phyloP scores from a whole-genome alignment of 2,113 vertebrate species.

The Psilopogon haemacephalus region DNA sequence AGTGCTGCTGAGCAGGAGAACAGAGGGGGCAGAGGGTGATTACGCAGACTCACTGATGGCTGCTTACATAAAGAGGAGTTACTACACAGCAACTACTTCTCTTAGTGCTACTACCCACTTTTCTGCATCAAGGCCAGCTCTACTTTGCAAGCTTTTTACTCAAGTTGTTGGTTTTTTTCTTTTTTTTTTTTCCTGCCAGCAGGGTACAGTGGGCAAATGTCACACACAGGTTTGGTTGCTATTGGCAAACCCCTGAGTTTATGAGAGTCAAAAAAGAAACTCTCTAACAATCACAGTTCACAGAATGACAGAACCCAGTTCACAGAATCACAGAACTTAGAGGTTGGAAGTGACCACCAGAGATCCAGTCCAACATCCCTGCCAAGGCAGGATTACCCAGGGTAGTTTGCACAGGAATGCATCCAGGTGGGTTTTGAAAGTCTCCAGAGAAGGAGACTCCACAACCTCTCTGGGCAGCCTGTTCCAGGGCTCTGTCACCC shows the following conservation, averaged over 20 bases:
- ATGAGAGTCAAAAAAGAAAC: not conserved
- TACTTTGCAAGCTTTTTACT: not conserved
- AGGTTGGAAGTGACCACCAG: too few relatives aligned
- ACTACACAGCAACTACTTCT: not conserved
- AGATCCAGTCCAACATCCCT: too few relatives aligned
- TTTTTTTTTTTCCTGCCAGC: not conserved
- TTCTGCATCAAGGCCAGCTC: not conserved
- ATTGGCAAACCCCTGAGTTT: not conserved
- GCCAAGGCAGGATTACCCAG: too few relatives aligned
- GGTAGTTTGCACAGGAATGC: too few relatives aligned
- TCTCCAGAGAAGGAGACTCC: too few relatives aligned
- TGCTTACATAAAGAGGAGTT: constrained; percentile 16
- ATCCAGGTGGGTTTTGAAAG: too few relatives aligned
- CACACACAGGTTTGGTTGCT: not conserved
- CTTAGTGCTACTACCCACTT: not conserved
- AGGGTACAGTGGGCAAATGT: not conserved
- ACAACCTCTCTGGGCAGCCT: too few relatives aligned
- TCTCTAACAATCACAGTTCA: not conserved
- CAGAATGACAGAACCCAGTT: not conserved
- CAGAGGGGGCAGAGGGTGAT: not conserved
- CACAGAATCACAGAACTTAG: not conserved
- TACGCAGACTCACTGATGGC: not conserved
- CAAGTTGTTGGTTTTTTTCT: too few relatives aligned
- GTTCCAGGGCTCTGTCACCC: too few relatives aligned
- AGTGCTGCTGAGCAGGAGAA: not conserved